These are phyloP conservation scores for rat (Rattus norvegicus) DNA, from an alignment of 2,113 vertebrate species.

Conservation along the genomic window GRCr8 NC_086026.1:31681001-31681500, in stretches of 20 bases:
- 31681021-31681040: conserved; percentile 67
- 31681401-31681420: no score
- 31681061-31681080: conserved; percentile 50
- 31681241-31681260: neutral
- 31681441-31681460: no score
- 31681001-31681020: conserved; percentile 78
- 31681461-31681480: no score
- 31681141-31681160: conserved; percentile 68
- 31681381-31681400: no score
- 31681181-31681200: conserved; percentile 52
- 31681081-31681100: conserved; percentile 34
- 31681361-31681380: neutral
- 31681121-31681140: conserved; percentile 65
- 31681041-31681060: conserved; percentile 31
- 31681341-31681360: neutral
- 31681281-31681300: neutral
- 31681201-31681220: neutral
- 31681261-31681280: neutral
- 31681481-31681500: no score
- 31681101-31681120: conserved; percentile 71
- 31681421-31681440: no score
- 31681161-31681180: neutral
- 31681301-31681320: neutral
- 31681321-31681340: neutral
- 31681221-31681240: neutral